These are phyloP conservation scores for Xestoiulus laeticollis DNA, from an alignment of 2,888 invertebrate genomes.

Conservation along the genomic window DNA sequence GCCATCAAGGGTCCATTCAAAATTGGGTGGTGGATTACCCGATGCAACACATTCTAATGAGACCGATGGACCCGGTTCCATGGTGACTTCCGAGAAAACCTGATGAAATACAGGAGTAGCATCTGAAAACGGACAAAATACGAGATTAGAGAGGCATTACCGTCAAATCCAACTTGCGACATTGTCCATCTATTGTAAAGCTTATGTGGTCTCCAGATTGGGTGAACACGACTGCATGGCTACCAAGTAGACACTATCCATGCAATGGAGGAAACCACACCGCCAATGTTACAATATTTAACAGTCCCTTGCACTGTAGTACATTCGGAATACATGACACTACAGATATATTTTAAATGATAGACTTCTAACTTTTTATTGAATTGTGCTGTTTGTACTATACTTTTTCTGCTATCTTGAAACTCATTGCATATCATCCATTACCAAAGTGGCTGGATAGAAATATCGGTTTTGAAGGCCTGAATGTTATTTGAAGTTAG, in stretches of 20 bases:
- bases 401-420: too few species aligned
- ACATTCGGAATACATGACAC: too few species aligned
- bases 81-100: conserved; percentile 60
- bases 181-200: not conserved
- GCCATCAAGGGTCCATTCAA: conserved; percentile 62
- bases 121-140: conserved; percentile 59
- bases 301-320: too few species aligned
- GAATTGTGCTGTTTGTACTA: too few species aligned
- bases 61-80: conserved; percentile 61
- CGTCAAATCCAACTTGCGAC: not conserved
- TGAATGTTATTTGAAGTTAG: too few species aligned
- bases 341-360: too few species aligned
- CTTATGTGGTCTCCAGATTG: not conserved
- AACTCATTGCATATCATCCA: too few species aligned
- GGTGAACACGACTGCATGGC: not conserved
- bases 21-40: conserved; percentile 63
- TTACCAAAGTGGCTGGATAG: too few species aligned
- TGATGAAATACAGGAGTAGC: conserved; percentile 62
- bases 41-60: conserved; percentile 63
- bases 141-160: not conserved
- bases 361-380: too few species aligned
- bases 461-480: too few species aligned
- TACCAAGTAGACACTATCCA: not conserved
- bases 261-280: too few species aligned
- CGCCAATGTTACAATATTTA: too few species aligned